Conservation (phyloP, 2,797 vertebrate genomes). For the Phaenicophaeus curvirostris region DNA sequence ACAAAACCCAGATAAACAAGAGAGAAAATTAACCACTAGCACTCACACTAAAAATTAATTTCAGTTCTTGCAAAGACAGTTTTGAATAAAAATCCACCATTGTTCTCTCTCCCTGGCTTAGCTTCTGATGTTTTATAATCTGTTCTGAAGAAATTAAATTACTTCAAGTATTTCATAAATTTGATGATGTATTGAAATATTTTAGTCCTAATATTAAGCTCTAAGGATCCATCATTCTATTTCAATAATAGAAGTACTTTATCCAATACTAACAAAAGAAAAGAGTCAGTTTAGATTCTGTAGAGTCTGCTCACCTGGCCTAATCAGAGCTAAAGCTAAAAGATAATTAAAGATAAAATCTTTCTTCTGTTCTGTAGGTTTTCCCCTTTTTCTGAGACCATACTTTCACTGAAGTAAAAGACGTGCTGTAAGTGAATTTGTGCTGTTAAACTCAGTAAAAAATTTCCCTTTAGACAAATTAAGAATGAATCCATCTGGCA, state of each 20-base stretch:
- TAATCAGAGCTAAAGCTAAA: neutral
- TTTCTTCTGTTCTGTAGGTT: neutral
- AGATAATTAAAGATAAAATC: neutral
- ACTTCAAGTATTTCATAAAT: neutral
- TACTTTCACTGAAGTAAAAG: neutral
- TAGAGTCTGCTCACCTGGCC: neutral
- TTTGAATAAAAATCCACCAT: neutral
- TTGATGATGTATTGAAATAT: neutral
- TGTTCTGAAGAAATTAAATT: neutral
- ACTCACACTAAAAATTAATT: neutral
- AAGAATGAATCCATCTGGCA: neutral
- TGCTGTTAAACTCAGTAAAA: neutral
- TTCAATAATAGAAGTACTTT: neutral
- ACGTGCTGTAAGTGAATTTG: neutral
- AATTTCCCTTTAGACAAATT: neutral
- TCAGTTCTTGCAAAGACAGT: neutral
- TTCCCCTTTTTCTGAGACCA: neutral
- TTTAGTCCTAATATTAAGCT: neutral
- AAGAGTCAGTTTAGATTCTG: neutral
- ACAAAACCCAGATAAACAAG: neutral
- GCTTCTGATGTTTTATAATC: neutral
- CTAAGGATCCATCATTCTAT: neutral
- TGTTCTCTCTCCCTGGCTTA: neutral
- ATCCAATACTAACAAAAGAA: neutral
- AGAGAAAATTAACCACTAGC: slow-evolving; percentile 8